A percentile compares a stretch with the other conserved stretches of the same genome.
These are phyloP conservation scores for Gymnocephalus cernua DNA, from an alignment of 2,113 vertebrate species.

Conservation along the genomic window DNA sequence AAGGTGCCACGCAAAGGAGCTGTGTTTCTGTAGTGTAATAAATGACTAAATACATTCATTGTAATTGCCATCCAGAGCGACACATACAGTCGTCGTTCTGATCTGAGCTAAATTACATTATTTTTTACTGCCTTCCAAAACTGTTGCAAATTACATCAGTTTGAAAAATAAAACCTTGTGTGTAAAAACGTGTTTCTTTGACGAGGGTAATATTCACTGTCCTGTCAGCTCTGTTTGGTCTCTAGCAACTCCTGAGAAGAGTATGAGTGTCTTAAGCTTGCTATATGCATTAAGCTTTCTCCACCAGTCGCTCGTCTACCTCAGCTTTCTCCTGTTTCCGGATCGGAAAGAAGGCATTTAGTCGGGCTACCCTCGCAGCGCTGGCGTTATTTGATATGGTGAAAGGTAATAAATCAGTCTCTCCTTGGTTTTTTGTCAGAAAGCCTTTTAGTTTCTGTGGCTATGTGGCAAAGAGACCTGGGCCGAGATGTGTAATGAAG, in stretches of 20 bases:
- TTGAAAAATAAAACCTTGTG: background rate
- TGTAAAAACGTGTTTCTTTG: no score
- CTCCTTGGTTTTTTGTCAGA: conserved; percentile 34
- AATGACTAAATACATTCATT: background rate
- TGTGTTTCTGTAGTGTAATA: background rate
- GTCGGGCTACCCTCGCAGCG: conserved; percentile 21
- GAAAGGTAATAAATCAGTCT: conserved; percentile 61
- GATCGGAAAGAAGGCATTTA: conserved; percentile 3
- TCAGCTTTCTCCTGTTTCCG: background rate
- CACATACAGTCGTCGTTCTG: background rate
- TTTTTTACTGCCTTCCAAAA: background rate
- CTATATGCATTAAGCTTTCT: background rate
- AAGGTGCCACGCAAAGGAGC: no score
- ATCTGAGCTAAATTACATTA: no score
- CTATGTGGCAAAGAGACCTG: conserved; percentile 22
- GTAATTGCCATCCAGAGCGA: background rate
- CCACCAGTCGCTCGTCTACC: background rate
- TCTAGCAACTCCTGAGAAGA: background rate
- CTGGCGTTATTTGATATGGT: conserved; percentile 44
- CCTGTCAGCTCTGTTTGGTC: background rate
- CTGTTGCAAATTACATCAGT: background rate
- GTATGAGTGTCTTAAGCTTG: background rate
- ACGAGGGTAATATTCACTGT: background rate
- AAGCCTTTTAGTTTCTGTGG: conserved; percentile 31
- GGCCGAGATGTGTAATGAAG: conserved; percentile 47